Percentiles rank a stretch among this genome's conserved stretches.
These are phyloP conservation scores for Pedetes capensis DNA, from an alignment of 2,113 vertebrate species.

Conservation along the genomic window DNA sequence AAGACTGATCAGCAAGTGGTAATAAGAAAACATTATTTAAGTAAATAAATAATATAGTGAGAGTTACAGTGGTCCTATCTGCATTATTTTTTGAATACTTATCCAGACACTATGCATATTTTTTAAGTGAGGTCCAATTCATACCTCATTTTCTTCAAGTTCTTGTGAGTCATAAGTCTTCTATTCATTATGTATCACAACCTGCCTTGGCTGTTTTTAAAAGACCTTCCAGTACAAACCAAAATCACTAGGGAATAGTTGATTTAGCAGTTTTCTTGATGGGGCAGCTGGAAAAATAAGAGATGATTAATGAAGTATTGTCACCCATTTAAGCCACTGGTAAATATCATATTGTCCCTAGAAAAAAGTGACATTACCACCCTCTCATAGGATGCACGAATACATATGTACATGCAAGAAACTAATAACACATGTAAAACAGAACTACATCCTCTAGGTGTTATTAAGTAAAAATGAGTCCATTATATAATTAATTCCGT, in stretches of 20 bases:
- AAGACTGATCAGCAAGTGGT: not conserved
- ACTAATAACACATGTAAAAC: not conserved
- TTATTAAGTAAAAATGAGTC: not conserved
- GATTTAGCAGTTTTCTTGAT: constrained; percentile 19
- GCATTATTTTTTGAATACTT: not conserved
- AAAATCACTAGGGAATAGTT: not conserved
- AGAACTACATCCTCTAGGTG: not conserved
- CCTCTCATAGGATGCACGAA: not conserved
- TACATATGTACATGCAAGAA: not conserved
- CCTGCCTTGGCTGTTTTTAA: constrained; percentile 6
- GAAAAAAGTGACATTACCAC: not conserved
- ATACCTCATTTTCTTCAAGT: not conserved
- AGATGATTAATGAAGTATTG: constrained; percentile 34
- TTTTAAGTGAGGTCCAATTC: not conserved
- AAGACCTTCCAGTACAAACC: constrained; percentile 19
- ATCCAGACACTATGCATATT: not conserved
- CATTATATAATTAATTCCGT: not conserved
- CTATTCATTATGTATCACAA: not conserved
- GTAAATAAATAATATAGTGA: not conserved
- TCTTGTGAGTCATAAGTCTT: not conserved
- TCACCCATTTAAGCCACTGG: not conserved
- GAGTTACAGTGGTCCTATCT: not conserved
- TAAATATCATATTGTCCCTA: not conserved
- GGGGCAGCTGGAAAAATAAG: constrained; percentile 52
- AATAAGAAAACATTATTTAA: not conserved